Conservation (phyloP, 2,888 invertebrate species). For the Crepidodera aurea region DNA sequence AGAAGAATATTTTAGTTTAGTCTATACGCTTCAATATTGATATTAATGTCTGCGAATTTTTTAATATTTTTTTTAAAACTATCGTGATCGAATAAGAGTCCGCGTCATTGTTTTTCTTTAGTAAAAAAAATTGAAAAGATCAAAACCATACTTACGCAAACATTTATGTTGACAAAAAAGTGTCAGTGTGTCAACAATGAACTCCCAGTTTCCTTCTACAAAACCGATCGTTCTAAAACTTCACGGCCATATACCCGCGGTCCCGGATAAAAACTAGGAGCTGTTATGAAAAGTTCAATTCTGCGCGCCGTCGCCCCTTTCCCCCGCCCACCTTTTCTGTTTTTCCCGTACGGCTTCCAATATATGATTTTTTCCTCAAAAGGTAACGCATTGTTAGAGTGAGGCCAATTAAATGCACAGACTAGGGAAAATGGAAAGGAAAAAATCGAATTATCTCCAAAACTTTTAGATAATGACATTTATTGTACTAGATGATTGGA, state of each 20-base stretch:
- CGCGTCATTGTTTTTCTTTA: no score
- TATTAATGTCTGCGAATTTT: no score
- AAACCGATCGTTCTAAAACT: constrained; percentile 15
- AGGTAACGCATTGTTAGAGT: constrained; percentile 11
- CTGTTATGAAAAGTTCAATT: constrained; percentile 37
- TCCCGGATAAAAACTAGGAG: constrained; percentile 33
- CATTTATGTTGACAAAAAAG: constrained; percentile 2
- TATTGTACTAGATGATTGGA: no score
- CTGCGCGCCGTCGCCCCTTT: constrained; percentile 35
- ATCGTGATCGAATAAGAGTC: no score
- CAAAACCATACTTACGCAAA: constrained; percentile 11
- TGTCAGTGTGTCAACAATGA: constrained; percentile 15
- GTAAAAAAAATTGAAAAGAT: no score
- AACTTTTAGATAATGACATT: no score
- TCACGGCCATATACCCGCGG: constrained; percentile 22
- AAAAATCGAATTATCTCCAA: no score
- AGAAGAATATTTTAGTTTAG: no score
- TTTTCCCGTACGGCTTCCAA: constrained; percentile 27
- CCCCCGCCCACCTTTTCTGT: neutral
- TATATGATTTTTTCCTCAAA: neutral
- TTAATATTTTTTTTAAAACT: no score
- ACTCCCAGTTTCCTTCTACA: constrained; percentile 10
- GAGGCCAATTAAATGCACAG: no score
- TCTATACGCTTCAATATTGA: no score
- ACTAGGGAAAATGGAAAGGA: no score